Evolutionary conservation across 2,888 invertebrate species (phyloP).

Genomic region (Hypomecis punctinalis): DNA sequence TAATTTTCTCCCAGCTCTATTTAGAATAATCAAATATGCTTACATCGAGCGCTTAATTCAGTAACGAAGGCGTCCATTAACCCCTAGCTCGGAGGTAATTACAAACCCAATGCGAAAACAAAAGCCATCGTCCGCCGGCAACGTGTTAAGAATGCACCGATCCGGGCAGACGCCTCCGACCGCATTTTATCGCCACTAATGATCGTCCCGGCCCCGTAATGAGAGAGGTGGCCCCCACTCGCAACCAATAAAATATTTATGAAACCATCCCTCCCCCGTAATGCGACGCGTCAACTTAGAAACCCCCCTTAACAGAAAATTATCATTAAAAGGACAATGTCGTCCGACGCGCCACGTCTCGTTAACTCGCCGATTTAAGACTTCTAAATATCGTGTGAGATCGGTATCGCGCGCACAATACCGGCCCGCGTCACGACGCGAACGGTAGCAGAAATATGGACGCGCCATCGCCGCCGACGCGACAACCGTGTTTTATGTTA

Average conservation of each 20-base stretch:
- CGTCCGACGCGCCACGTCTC: slow-evolving; percentile 58
- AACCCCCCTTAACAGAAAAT: slow-evolving; percentile 53
- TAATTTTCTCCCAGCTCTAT: slow-evolving; percentile 13
- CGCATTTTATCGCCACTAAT: slow-evolving; percentile 81
- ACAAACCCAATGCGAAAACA: slow-evolving; percentile 63
- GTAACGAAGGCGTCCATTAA: slow-evolving; percentile 46
- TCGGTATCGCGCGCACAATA: slow-evolving; percentile 83
- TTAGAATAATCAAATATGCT: slow-evolving; percentile 29
- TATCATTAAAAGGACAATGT: slow-evolving; percentile 44
- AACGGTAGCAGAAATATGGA: slow-evolving; percentile 79
- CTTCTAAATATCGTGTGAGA: slow-evolving; percentile 81
- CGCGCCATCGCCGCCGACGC: slow-evolving; percentile 63
- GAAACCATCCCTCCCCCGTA: slow-evolving; percentile 72
- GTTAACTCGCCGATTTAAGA: slow-evolving; percentile 81
- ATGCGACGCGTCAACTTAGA: slow-evolving; percentile 74
- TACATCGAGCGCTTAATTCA: slow-evolving; percentile 29
- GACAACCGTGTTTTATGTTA: slow-evolving; percentile 81
- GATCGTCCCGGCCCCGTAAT: slow-evolving; percentile 72
- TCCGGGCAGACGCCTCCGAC: slow-evolving; percentile 53
- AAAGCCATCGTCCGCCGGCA: slow-evolving; percentile 52
- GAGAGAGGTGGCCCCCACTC: slow-evolving; percentile 68
- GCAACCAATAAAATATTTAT: slow-evolving; percentile 82
- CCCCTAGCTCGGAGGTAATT: slow-evolving; percentile 57
- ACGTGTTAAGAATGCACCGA: slow-evolving; percentile 64
- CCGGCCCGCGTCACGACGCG: slow-evolving; percentile 76